Evolutionary conservation across 2,797 vertebrate genomes (phyloP).

Genomic region (Bryconaethiops microstoma): DNA sequence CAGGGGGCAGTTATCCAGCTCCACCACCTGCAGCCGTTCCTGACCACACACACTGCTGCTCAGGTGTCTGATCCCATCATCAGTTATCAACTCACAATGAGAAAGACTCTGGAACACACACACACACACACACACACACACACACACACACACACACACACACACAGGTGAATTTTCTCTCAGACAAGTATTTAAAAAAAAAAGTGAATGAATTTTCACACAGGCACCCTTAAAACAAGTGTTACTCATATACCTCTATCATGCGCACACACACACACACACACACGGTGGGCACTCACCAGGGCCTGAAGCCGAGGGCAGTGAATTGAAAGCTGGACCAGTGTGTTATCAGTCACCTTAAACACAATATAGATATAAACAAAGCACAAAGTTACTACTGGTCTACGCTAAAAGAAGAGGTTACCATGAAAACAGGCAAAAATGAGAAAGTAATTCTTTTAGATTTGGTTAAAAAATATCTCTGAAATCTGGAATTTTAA

Average conservation of each 20-base stretch:
- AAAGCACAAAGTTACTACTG: neutral
- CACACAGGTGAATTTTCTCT: neutral
- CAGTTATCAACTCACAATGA: slow-evolving; percentile 98
- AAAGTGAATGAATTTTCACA: neutral
- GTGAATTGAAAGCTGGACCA: slow-evolving; percentile 97
- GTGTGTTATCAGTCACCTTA: slow-evolving; percentile 94
- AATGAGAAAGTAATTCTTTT: neutral
- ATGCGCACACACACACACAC: neutral
- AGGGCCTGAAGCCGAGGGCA: slow-evolving; percentile 96
- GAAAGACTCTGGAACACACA: slow-evolving; percentile 86
- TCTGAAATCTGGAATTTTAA: neutral
- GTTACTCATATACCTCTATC: neutral
- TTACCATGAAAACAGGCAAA: slow-evolving; percentile 16
- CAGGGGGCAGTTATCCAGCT: slow-evolving; percentile 97
- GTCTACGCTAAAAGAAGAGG: neutral
- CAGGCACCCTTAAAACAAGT: slow-evolving; percentile 1
- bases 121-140: neutral
- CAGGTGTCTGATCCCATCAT: slow-evolving; percentile 94
- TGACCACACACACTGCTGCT: slow-evolving; percentile 97
- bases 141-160: slow-evolving; percentile 27
- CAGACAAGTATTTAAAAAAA: neutral
- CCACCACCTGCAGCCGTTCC: slow-evolving; percentile 94
- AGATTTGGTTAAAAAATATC: neutral
- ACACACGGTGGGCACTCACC: slow-evolving; percentile 77
- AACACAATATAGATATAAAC: slow-evolving; percentile 6